phyloP scores from a whole-genome alignment of 1,140 invertebrate genomes.

The Metopolophium dirhodum region DNA sequence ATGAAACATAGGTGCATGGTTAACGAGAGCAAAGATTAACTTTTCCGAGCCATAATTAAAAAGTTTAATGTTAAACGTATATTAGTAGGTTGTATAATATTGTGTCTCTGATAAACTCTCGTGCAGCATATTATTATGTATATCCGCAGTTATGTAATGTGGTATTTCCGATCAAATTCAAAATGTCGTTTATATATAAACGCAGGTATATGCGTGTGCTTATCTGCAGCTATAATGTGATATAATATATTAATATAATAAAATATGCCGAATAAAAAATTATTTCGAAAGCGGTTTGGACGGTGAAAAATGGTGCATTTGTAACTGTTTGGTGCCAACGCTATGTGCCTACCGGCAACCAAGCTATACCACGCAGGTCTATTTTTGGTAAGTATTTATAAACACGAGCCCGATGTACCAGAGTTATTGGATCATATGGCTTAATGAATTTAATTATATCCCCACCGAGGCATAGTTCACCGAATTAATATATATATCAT shows the following conservation, averaged over 20 bases:
- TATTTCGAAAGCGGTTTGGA: neutral
- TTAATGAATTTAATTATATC: constrained; percentile 52
- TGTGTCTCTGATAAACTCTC: too few species aligned
- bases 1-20: neutral
- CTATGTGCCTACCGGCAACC: neutral
- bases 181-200: neutral
- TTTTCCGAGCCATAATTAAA: neutral
- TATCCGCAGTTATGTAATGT: neutral
- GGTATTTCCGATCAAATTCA: neutral
- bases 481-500: neutral
- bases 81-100: neutral
- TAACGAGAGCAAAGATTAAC: neutral
- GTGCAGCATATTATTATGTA: too few species aligned
- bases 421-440: constrained; percentile 55
- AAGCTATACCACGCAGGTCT: constrained; percentile 34
- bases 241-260: neutral
- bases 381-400: constrained; percentile 57
- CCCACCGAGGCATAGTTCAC: neutral
- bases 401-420: constrained; percentile 33
- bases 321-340: constrained; percentile 10
- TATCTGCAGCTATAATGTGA: neutral
- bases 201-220: neutral
- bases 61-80: neutral
- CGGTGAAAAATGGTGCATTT: neutral
- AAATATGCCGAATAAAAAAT: neutral